Evolutionary conservation across 2,797 vertebrate species (phyloP).

Genomic region (Poecilia gillii): DNA sequence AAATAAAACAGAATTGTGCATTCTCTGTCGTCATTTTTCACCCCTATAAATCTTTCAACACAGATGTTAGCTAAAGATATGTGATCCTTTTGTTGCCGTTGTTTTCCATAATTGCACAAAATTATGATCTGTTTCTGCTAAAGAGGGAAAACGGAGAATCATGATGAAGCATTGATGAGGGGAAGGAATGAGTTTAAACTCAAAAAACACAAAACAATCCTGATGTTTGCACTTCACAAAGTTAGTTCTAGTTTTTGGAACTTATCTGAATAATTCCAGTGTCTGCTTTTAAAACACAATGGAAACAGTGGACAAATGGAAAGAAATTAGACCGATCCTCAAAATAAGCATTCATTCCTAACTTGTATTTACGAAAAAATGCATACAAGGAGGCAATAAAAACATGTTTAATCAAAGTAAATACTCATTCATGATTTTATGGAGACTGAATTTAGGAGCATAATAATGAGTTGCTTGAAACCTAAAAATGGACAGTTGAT

Average conservation of each 20-base stretch:
- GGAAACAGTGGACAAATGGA: neutral
- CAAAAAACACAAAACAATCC: neutral
- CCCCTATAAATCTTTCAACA: neutral
- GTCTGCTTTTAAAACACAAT: neutral
- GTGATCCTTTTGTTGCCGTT: neutral
- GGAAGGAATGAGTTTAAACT: neutral
- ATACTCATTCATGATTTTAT: neutral
- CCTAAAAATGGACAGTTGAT: constrained; percentile 36
- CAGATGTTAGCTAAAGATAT: neutral
- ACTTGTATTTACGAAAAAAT: neutral
- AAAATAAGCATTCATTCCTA: neutral
- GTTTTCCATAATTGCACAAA: neutral
- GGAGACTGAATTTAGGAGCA: constrained; percentile 25
- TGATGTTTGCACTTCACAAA: neutral
- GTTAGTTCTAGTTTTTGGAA: neutral
- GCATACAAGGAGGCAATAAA: neutral
- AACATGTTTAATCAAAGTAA: neutral
- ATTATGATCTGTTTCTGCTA: neutral
- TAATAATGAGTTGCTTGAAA: constrained; percentile 41
- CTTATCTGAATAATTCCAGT: neutral
- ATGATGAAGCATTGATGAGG: neutral
- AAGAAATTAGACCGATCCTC: neutral
- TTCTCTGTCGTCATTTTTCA: neutral
- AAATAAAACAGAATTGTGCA: neutral
- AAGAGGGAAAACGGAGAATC: neutral